Conservation (phyloP, 2,113 vertebrate species). For the Podilymbus podiceps region DNA sequence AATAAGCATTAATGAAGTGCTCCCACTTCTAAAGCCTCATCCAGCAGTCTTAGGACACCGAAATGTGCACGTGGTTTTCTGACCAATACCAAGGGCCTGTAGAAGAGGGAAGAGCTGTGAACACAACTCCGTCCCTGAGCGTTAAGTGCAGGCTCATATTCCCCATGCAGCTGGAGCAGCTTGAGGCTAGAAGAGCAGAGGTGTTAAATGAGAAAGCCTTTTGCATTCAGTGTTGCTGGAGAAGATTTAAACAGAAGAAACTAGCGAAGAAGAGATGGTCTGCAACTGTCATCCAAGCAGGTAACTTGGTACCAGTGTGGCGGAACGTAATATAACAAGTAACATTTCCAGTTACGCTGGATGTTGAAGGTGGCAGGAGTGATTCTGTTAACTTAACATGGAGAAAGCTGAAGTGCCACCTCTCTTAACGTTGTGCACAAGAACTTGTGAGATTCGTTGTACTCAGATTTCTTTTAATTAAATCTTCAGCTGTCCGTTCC, state of each 20-base stretch:
- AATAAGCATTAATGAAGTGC: background rate
- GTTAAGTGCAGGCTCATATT: background rate
- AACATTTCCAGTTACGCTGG: background rate
- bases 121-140: background rate
- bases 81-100: background rate
- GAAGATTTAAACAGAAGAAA: conserved; percentile 69
- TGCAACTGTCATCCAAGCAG: conserved; percentile 89
- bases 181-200: conserved; percentile 80
- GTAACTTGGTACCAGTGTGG: conserved; percentile 47
- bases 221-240: conserved; percentile 90
- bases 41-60: background rate
- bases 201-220: conserved; percentile 80
- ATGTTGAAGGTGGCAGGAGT: background rate
- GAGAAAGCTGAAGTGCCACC: background rate
- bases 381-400: background rate
- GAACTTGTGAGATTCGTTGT: background rate
- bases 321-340: background rate
- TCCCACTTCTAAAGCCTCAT: background rate
- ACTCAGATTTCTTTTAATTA: background rate
- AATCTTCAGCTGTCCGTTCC: conserved; percentile 78
- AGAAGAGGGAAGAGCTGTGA: background rate
- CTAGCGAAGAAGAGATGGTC: conserved; percentile 62
- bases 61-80: background rate
- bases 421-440: background rate
- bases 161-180: conserved; percentile 80